phyloP scores from a whole-genome alignment of 2,113 vertebrate genomes.

The Urocolius indicus region DNA sequence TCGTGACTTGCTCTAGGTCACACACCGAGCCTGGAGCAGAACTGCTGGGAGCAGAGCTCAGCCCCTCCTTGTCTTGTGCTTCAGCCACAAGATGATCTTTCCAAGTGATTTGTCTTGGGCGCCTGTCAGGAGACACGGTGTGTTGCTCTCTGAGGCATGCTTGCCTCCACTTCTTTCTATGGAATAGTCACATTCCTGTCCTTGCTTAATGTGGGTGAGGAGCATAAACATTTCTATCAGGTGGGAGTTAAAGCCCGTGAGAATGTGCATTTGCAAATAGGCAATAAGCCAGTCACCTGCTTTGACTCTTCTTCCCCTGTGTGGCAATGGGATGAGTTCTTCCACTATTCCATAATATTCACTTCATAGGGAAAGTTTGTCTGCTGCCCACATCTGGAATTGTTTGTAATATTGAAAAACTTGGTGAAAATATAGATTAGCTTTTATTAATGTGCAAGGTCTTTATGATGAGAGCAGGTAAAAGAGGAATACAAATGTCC shows the following conservation, averaged over 20 bases:
- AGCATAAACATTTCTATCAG: not conserved
- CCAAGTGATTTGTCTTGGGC: not conserved
- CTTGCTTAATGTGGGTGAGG: not conserved
- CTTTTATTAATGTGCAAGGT: not conserved
- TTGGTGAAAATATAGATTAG: not conserved
- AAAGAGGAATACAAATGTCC: not conserved
- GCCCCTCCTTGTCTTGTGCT: slow-evolving; percentile 33
- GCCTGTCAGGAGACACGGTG: not conserved
- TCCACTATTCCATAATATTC: not conserved
- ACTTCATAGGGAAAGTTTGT: not conserved
- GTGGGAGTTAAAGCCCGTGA: not conserved
- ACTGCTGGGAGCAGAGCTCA: not conserved
- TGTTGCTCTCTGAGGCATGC: not conserved
- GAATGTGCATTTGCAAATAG: not conserved
- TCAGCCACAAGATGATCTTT: slow-evolving; percentile 11
- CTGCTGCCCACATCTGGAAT: not conserved
- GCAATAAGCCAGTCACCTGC: not conserved
- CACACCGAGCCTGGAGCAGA: not conserved
- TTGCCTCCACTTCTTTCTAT: not conserved
- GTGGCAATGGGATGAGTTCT: not conserved
- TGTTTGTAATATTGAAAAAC: not conserved
- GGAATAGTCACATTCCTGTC: not conserved
- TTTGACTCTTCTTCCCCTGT: not conserved
- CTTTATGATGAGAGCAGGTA: not conserved
- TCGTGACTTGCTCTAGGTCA: slow-evolving; percentile 52